Base-by-base conservation (phyloP, 2,888 invertebrate genomes). In the Drosophila emarginata region DNA sequence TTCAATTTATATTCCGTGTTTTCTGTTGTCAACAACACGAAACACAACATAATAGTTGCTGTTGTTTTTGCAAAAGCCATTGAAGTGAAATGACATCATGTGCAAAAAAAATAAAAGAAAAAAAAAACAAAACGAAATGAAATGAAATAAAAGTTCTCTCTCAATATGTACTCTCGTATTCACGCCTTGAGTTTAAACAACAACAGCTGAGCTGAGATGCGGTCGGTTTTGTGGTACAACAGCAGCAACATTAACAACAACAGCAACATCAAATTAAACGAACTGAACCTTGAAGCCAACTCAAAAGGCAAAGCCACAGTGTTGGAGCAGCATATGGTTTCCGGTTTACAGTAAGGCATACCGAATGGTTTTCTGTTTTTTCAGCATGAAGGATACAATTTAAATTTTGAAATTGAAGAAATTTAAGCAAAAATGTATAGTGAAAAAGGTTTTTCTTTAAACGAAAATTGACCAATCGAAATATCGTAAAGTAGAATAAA, bases 31-130 rank as follows among this genome's bases (percentile, higher is more conserved):
- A 86, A 85, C 85, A 87, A 85, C 82, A 87, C 85, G 77, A 71
- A 81, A 77, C 78, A 88, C 82, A 88, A 67, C 70, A 76, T 75
- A 80, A 84, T 88, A 88, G 87, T 83, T 74, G 72, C 64, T 45
- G 45, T 72, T 61, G 62, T 64, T 63, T 69, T 64, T 54, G 62
- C 60, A 60, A 76, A 72, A 84, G 74, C 79, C 80, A 90, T 67
- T 90, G 82, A 84, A 87, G 77, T 86, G 89, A 88, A 90, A 90
- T 89, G 88, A 90, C 89, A 90, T 89, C 89, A 90, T 88, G 84
- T 87, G 90, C 75, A 73, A 67, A 58, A 45, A 57, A n/a, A n/a
- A n/a, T n/a, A n/a, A n/a, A n/a, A n/a, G n/a, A 72, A 58, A 12
- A 37, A 4, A n/a, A n/a, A 37, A 37, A 32, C 32, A 11, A 45